A percentile compares a stretch with the other conserved stretches of the same genome.
Evolutionary conservation across 2,888 invertebrate species (phyloP).

Genomic region (Yponomeuta malinellus): DNA sequence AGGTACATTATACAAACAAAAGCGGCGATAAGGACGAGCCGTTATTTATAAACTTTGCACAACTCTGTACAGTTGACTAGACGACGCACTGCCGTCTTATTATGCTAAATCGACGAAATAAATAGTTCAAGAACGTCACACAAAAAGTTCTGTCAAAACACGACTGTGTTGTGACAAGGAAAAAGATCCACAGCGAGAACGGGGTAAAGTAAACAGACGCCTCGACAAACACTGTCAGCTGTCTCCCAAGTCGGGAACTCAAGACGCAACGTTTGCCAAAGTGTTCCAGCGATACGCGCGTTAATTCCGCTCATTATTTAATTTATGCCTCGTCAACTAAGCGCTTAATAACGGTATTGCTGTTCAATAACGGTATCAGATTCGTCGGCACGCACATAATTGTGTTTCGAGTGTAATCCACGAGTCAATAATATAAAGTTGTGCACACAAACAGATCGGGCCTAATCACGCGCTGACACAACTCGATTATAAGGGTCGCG

Average conservation of each 20-base stretch:
- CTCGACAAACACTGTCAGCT: not conserved
- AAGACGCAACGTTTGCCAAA: too few species aligned
- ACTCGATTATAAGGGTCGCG: conserved; percentile 7
- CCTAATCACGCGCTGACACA: not conserved
- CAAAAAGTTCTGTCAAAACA: not conserved
- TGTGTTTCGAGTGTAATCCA: not conserved
- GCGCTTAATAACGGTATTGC: not conserved
- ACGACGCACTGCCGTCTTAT: not conserved
- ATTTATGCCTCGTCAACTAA: not conserved
- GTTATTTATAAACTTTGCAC: not conserved
- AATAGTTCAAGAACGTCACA: not conserved
- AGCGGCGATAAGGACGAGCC: not conserved
- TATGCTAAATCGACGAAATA: not conserved
- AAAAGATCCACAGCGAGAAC: not conserved
- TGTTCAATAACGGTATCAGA: not conserved
- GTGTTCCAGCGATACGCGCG: not conserved
- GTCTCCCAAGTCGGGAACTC: not conserved
- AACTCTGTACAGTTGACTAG: not conserved
- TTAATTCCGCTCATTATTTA: not conserved
- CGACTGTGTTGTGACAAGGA: not conserved
- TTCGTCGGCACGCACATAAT: not conserved
- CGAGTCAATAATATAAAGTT: conserved; percentile 1
- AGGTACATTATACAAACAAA: not conserved
- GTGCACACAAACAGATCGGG: not conserved
- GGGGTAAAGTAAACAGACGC: not conserved